A percentile compares a stretch with the other conserved stretches of the same genome.
Evolutionary conservation across 92 coral and sea anemone genomes (phyloP).

Genomic region (Umimayanthus kanabou): DNA sequence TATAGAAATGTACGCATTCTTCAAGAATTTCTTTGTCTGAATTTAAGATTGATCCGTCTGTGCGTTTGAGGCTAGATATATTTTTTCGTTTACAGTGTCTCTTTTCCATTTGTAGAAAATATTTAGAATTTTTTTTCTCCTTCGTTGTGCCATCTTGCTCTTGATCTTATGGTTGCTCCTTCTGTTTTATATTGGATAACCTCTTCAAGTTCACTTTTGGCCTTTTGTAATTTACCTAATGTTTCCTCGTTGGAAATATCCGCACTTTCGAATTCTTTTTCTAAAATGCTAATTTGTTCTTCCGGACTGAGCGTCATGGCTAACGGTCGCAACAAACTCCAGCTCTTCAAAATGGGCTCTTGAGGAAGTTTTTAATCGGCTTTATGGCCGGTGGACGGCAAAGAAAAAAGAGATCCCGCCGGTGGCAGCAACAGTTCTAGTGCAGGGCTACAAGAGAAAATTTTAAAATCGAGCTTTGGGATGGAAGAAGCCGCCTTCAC

Average conservation of each 20-base stretch:
- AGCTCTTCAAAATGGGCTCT: not conserved
- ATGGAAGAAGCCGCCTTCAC: not conserved
- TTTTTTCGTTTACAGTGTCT: constrained; percentile 44
- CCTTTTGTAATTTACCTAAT: too few species aligned
- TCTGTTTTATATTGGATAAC: constrained; percentile 45
- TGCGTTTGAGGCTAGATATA: constrained; percentile 32
- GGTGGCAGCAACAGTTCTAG: not conserved
- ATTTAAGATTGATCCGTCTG: constrained; percentile 16
- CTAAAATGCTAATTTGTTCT: too few species aligned
- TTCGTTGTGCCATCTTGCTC: too few species aligned
- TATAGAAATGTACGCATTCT: constrained; percentile 15
- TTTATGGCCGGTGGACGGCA: constrained; percentile 16
- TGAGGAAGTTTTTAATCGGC: not conserved
- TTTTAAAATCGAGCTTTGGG: not conserved
- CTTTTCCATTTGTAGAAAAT: constrained; percentile 48
- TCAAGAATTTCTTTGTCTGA: constrained; percentile 35
- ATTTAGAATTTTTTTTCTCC: constrained; percentile 57
- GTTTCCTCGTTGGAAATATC: too few species aligned
- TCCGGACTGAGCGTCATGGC: not conserved
- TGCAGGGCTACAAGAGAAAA: not conserved
- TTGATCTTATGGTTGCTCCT: too few species aligned
- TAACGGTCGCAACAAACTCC: not conserved
- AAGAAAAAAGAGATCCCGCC: not conserved
- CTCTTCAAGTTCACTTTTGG: too few species aligned
- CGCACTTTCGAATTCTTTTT: too few species aligned